These are phyloP conservation scores for Rhipidura dahli DNA, from an alignment of 2,113 vertebrate species.

Conservation along the genomic window DNA sequence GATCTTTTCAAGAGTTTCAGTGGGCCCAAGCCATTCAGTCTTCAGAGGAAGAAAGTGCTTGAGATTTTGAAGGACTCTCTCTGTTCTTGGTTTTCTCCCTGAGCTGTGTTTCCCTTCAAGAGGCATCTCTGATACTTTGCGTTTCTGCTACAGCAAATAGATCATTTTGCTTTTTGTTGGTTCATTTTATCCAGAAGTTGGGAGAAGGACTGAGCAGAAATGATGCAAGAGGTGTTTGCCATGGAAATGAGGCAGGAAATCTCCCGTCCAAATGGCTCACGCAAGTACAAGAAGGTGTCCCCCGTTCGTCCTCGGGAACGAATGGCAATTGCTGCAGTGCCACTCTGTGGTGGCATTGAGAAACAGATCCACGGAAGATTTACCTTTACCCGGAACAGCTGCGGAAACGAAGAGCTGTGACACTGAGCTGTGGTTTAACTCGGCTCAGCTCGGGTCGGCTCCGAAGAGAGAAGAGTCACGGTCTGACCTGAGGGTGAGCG, in stretches of 20 bases:
- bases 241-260: not conserved
- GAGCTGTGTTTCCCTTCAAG: not conserved
- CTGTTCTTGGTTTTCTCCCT: not conserved
- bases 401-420: fast-evolving
- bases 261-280: not conserved
- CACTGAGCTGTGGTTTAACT: not conserved
- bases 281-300: not conserved
- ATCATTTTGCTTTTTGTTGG: not conserved
- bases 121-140: not conserved
- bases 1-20: not conserved
- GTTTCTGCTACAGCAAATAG: not conserved
- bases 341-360: constrained; percentile 40
- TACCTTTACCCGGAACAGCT: fast-evolving
- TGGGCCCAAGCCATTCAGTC: not conserved
- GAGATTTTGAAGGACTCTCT: not conserved
- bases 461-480: not conserved
- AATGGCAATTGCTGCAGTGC: constrained; percentile 56
- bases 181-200: not conserved
- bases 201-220: not conserved
- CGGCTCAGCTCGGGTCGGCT: not conserved
- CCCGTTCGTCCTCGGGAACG: not conserved
- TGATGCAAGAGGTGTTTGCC: not conserved
- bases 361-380: not conserved
- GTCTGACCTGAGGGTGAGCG: not conserved
- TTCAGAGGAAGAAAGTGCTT: not conserved